Evolutionary conservation across 2,888 invertebrate species (phyloP), one percentile per base, ranked within the genome.

Genomic region (Brachyopa scutellaris): DNA sequence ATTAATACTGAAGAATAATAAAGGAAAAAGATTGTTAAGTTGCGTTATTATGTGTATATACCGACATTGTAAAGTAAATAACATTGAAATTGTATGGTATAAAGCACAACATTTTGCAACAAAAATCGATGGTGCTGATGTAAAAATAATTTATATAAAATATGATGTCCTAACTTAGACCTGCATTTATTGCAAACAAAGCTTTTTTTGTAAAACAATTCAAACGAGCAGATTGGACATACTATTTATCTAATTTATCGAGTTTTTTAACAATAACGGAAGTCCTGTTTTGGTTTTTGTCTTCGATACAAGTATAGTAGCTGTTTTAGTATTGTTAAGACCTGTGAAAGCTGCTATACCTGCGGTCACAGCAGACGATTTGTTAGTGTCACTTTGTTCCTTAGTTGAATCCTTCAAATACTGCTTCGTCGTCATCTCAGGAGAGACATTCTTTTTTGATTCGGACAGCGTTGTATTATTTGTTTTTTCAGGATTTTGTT

Each of bases 221-320:
- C 42, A n/a, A 42, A 42, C 7, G 9, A 42, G 42, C n/a, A 42
- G 19, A n/a, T 42, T 42, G 19, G 21, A 42, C 21, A n/a, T 42
- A 21, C 1, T n/a, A 47, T 47, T 47, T 47, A 47, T 72, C 67
- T 89, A 89, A 87, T 90, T 90, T 85, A 90, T 90, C 69, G 90
- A 90, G 84, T 90, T 90, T 85, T 90, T 90, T 84, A 90, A 87
- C 86, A 90, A 87, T 85, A 90, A 87, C 73, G 90, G 90, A 86
- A 90, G 88, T 86, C 90, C 90, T 67, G 90, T 90, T 89, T 90
- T 90, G 84, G 90, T 90, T 90, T 90, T 90, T 85, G 90, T 89
- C 88, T 90, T 90, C 23, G 90, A 90, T 84, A 90, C 90, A 85
- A 90, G 88, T 86, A 90, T 90, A 61, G 90, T 90, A 76, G 90